Conservation (phyloP, 2,888 invertebrate species). For the Drosophila melanocephala region DNA sequence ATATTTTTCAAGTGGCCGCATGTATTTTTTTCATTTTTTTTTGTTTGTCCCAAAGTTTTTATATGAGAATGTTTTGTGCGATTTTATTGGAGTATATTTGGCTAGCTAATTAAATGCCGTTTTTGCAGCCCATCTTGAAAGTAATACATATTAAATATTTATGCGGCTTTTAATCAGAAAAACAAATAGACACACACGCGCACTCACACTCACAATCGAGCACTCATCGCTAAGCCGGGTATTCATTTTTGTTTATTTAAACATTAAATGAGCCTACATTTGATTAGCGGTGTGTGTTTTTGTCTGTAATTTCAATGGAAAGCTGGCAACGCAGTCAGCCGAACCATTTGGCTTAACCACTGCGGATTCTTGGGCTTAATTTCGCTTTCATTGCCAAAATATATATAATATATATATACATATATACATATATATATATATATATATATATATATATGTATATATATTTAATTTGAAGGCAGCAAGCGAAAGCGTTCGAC, state of each 20-base stretch:
- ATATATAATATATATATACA: background rate
- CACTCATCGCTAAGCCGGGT: background rate
- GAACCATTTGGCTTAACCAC: slow-evolving; percentile 20
- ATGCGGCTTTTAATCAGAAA: slow-evolving; percentile 61
- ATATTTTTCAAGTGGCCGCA: slow-evolving; percentile 51
- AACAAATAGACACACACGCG: slow-evolving; percentile 13
- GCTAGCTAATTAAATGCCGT: slow-evolving; percentile 69
- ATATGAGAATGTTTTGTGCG: background rate
- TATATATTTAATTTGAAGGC: background rate
- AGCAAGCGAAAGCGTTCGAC: background rate
- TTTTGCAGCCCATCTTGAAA: slow-evolving; percentile 28
- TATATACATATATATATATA: background rate
- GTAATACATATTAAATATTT: slow-evolving; percentile 64
- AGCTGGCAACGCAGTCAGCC: slow-evolving; percentile 2
- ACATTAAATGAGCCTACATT: slow-evolving; percentile 72
- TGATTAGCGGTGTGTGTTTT: slow-evolving; percentile 67
- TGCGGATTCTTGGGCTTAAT: slow-evolving; percentile 16
- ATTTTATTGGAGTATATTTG: slow-evolving; percentile 44
- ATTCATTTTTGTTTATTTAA: slow-evolving; percentile 60
- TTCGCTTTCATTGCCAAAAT: slow-evolving; percentile 23
- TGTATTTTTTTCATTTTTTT: slow-evolving; percentile 23
- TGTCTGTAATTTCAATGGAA: slow-evolving; percentile 53
- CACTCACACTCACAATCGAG: background rate
- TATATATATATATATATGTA: background rate
- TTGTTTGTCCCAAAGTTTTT: slow-evolving; percentile 26